Conservation (phyloP, 2,113 vertebrate species). For the Ceuthmochares aereus region DNA sequence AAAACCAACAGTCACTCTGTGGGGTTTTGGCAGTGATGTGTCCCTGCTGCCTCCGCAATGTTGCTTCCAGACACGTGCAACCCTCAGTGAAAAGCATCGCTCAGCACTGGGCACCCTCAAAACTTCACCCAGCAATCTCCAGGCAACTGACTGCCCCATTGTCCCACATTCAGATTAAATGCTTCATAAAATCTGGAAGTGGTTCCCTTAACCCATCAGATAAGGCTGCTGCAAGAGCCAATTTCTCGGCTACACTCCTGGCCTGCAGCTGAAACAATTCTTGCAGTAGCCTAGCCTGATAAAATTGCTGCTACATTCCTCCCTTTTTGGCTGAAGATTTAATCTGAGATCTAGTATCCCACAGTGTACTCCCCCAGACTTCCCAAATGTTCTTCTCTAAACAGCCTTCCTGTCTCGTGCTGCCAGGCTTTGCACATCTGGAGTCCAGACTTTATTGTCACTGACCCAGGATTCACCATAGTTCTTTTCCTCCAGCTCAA, state of each 20-base stretch:
- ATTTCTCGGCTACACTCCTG: constrained; percentile 23
- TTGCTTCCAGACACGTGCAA: not conserved
- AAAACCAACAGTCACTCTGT: not conserved
- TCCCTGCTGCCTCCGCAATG: not conserved
- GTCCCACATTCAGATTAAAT: not conserved
- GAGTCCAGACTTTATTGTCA: constrained; percentile 63
- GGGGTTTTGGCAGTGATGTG: not conserved
- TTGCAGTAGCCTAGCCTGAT: constrained; percentile 64
- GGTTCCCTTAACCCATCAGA: constrained; percentile 20
- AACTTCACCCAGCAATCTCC: not conserved
- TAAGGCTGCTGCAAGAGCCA: constrained; percentile 20
- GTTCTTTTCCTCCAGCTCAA: constrained; percentile 47
- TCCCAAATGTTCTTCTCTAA: constrained; percentile 57
- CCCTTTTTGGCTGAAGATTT: constrained; percentile 58
- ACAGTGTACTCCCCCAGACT: constrained; percentile 50
- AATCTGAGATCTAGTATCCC: constrained; percentile 58
- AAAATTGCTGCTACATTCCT: constrained; percentile 58
- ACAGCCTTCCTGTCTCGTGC: not conserved
- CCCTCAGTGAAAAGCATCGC: rapidly evolving
- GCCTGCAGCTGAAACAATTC: constrained; percentile 37
- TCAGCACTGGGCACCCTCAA: not conserved
- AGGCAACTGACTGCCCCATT: not conserved
- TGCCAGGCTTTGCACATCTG: constrained; percentile 69
- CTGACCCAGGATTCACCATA: constrained; percentile 49
- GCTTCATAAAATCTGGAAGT: not conserved